Evolutionary conservation across 2,888 invertebrate genomes (phyloP).

Genomic region (Nipponacmea schrenckii): DNA sequence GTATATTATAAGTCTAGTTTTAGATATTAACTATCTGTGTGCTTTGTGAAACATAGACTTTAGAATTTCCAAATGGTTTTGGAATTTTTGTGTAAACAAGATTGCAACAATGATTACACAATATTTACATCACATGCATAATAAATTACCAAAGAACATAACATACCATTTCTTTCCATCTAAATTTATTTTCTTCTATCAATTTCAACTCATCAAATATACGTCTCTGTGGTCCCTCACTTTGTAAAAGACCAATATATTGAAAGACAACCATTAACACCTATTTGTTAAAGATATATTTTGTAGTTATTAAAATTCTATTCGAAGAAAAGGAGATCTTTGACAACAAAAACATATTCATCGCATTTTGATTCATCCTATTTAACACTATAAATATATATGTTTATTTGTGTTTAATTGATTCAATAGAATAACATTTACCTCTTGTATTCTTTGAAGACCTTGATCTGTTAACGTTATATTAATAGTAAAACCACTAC

Average conservation of each 20-base stretch:
- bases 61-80: neutral
- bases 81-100: too few species aligned
- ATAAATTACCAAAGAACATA: neutral
- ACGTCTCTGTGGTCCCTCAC: slow-evolving; percentile 76
- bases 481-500: slow-evolving; percentile 79
- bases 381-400: too few species aligned
- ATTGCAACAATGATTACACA: too few species aligned
- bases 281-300: too few species aligned
- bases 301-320: too few species aligned
- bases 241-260: slow-evolving; percentile 80
- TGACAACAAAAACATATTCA: too few species aligned
- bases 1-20: too few species aligned
- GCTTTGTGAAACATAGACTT: slow-evolving; percentile 1
- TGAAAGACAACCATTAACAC: slow-evolving; percentile 83
- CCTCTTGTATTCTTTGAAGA: slow-evolving; percentile 76
- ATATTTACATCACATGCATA: too few species aligned
- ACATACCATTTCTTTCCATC: slow-evolving; percentile 70
- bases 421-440: slow-evolving; percentile 42
- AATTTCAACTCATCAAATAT: slow-evolving; percentile 80
- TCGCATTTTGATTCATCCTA: too few species aligned
- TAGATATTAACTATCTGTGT: too few species aligned
- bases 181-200: slow-evolving; percentile 72
- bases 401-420: too few species aligned
- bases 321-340: too few species aligned
- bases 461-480: slow-evolving; percentile 84